Evolutionary conservation across 2,113 vertebrate genomes (phyloP), one percentile per base, ranked within the genome.

Genomic region (Gymnarchus niloticus): DNA sequence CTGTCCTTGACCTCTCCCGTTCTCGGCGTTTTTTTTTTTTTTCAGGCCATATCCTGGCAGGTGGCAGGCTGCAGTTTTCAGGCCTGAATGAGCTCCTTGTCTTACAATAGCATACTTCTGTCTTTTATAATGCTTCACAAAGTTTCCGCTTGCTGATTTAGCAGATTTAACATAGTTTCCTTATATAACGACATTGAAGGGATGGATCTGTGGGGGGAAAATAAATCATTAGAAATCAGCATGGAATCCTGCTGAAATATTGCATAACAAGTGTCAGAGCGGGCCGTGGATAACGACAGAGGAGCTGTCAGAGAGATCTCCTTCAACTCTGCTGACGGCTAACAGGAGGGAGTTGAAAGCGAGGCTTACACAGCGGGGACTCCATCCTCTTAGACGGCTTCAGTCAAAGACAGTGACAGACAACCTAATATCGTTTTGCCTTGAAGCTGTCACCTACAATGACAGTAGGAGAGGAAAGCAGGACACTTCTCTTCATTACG

Each of bases 1-100:
- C 85, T 77, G 91, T 92, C 92, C 94, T 95, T 93, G 94, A 94
- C 95, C 95, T 91, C 91, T 89, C 91, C 92, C 91, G 92, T 91
- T 93, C 92, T 93, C 92, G 92, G 89, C 91, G 91, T 89, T 44
- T 92, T 92, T 93, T 77, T 77, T 23, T 61, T 23, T 77, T 89
- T 84, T 92, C 90, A 65, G 83, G 87, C 77, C 86, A 87, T 44
- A 54, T 33, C 23, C 65, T 88, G 86, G 92, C 93, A 94, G 92
- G 89, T 91, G 90, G 92, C 91, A 93, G 90, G 90, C 90, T 91
- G 91, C 89, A 65, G 88, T 93, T 92, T 92, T 87, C 89, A 86
- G 84, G 23, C 41, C 54, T 84, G 56, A 65, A 65, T 48, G 83
- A 83, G 56, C 54, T 44, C 54, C 82, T 59, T 59, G 33, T 8